phyloP scores from a whole-genome alignment of 2,888 invertebrate species.

The Drosophila conformis region DNA sequence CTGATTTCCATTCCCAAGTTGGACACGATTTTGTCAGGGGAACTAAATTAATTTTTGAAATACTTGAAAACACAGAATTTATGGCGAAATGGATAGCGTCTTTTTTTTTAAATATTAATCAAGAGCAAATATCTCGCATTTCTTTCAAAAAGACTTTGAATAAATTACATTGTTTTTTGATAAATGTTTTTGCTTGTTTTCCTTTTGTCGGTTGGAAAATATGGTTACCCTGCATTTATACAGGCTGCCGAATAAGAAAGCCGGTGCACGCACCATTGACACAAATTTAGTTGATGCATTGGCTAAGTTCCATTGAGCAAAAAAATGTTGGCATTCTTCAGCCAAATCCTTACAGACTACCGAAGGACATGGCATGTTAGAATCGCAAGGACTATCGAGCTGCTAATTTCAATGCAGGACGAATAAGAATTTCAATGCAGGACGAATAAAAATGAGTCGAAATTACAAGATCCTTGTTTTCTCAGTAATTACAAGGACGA shows the following conservation, averaged over 20 bases:
- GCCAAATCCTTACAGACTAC: neutral
- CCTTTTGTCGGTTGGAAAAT: neutral
- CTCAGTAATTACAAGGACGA: neutral
- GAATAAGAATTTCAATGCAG: neutral
- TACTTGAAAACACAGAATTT: neutral
- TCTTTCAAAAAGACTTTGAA: neutral
- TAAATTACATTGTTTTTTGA: constrained; percentile 6
- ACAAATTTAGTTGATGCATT: neutral
- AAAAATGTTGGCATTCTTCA: neutral
- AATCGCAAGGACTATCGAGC: neutral
- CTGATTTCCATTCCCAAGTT: constrained; percentile 34
- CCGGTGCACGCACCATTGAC: neutral
- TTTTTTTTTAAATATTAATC: constrained; percentile 2
- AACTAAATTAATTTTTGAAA: neutral
- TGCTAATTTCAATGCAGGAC: neutral
- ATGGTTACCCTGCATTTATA: neutral
- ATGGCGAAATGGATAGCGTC: constrained; percentile 16
- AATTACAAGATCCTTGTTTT: neutral
- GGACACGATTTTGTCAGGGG: constrained; percentile 30
- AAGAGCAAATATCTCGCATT: neutral
- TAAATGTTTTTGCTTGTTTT: neutral
- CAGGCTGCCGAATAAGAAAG: neutral
- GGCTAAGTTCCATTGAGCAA: neutral
- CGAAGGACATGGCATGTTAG: neutral
- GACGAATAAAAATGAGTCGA: neutral